phyloP scores from a whole-genome alignment of 2,113 vertebrate genomes.

The Clarias batrachus region DNA sequence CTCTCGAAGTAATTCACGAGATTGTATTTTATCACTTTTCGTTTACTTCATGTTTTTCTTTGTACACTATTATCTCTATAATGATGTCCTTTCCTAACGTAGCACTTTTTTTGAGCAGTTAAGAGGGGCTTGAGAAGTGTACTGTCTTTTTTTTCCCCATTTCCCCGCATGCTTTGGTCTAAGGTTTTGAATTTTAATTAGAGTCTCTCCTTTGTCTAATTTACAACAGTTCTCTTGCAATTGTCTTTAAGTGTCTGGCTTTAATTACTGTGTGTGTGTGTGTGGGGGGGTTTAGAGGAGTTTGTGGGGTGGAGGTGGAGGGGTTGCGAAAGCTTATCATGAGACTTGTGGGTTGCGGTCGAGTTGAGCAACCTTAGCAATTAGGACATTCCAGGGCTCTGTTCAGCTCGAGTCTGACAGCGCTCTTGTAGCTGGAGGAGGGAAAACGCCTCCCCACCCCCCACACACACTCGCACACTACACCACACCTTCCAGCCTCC shows the following conservation, averaged over 20 bases:
- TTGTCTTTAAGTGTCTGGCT: constrained; percentile 58
- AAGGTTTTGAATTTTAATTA: constrained; percentile 61
- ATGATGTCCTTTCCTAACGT: constrained; percentile 13
- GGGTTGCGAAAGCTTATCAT: constrained; percentile 49
- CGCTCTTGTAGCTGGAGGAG: constrained; percentile 44
- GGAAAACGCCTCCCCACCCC: constrained; percentile 8
- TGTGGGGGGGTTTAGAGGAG: background rate
- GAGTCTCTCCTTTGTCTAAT: constrained; percentile 53
- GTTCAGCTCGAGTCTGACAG: constrained; percentile 46
- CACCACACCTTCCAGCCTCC: too few relatives aligned
- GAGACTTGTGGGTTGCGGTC: constrained; percentile 48
- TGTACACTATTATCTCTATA: constrained; percentile 26
- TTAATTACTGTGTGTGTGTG: constrained; percentile 51
- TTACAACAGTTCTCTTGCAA: constrained; percentile 56
- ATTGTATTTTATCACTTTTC: background rate
- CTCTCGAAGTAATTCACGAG: background rate
- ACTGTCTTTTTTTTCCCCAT: constrained; percentile 14
- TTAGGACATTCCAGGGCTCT: constrained; percentile 58
- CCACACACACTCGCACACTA: too few relatives aligned
- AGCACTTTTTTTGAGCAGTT: constrained; percentile 22
- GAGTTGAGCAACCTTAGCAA: constrained; percentile 54
- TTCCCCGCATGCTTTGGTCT: constrained; percentile 43
- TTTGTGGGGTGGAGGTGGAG: background rate
- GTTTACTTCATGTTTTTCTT: background rate
- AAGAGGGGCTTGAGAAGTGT: constrained; percentile 52